Base-by-base conservation (phyloP, 2,113 vertebrate genomes). In the Hypocryptadius cinnamomeus region DNA sequence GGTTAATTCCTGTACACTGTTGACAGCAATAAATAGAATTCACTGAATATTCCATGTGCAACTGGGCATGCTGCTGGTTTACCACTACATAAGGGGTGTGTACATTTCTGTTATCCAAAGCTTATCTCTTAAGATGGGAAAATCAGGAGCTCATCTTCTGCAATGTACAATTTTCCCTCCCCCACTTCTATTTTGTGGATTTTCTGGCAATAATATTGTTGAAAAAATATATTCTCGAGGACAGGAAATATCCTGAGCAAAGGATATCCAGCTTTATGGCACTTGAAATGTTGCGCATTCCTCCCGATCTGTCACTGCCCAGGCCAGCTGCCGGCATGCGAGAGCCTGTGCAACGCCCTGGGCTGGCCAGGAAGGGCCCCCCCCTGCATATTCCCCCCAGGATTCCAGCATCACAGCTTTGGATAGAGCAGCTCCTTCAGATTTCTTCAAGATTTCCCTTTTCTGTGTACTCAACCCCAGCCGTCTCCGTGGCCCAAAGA, bases 401-500 rank as follows among this genome's bases (percentile, higher is more conserved):
- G 13, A 37, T 5, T 47, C 35, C 35, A 80, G 61, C 73, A 57
- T 60, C 56, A 40, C 28, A 51, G 45, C 17, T 91, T 33, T 2
- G 8, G 56, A 53, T 33, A 66, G 69, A 51, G 12, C 74, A 79
- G 35, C n/a, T 88, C 85, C 85, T 91, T 42, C 37, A 59, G 27
- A 37, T 44, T 77, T 83, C 45, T 24, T 76, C 31, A 54, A 60
- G 10, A 50, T 39, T n/a, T 78, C 65, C 65, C 11, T 37, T 61
- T 86, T 47, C 53, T 22, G 69, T 3, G 1, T 5, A 18, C 27
- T 80, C 86, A 61, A 11, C 16, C 9, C 30, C 39, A 79, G 23
- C 19, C 13, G 1, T 10, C 4, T 1, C 1, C 10, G 5, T 0
- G 1, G 45, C 12, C 47, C 60, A 40, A 64, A 16, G 40, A n/a